Percentiles rank a stretch among this genome's conserved stretches.
These are phyloP conservation scores for Atethmia centrago DNA, from an alignment of 2,888 invertebrate genomes.

Conservation along the genomic window DNA sequence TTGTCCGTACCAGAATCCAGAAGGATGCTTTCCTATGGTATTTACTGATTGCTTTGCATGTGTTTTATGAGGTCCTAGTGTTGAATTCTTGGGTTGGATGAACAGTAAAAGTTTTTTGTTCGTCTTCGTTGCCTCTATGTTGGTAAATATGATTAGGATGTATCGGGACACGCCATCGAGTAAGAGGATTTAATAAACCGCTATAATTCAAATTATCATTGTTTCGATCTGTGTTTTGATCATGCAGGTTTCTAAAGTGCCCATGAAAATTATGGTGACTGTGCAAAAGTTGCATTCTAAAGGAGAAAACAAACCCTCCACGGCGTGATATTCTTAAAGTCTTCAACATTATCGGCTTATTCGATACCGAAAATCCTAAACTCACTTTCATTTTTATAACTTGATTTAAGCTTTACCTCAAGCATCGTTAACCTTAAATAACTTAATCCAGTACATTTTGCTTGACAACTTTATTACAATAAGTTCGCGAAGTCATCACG, in stretches of 20 bases:
- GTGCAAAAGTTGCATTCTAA: too few relatives aligned
- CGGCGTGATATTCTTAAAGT: not conserved
- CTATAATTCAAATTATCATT: too few relatives aligned
- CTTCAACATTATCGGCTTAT: not conserved
- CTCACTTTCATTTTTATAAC: slow-evolving; percentile 10
- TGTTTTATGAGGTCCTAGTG: not conserved
- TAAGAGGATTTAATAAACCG: not conserved
- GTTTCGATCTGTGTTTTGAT: too few relatives aligned
- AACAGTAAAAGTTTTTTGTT: not conserved
- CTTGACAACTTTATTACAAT: slow-evolving; percentile 44
- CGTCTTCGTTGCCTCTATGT: not conserved
- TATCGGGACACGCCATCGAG: not conserved
- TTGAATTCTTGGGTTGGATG: not conserved
- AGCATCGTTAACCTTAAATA: slow-evolving; percentile 27
- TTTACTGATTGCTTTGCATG: not conserved
- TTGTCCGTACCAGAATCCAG: not conserved
- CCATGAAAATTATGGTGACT: not conserved
- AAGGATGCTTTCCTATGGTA: not conserved
- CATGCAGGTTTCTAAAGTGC: too few relatives aligned
- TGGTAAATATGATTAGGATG: not conserved
- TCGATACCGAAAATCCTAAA: not conserved
- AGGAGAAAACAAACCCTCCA: not conserved
- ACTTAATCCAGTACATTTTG: slow-evolving; percentile 33
- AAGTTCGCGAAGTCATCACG: slow-evolving; percentile 49
- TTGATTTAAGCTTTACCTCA: slow-evolving; percentile 13